Percentiles rank a stretch among this genome's conserved stretches.
phyloP scores from a whole-genome alignment of 2,797 vertebrate species.

The Staurois parvus region DNA sequence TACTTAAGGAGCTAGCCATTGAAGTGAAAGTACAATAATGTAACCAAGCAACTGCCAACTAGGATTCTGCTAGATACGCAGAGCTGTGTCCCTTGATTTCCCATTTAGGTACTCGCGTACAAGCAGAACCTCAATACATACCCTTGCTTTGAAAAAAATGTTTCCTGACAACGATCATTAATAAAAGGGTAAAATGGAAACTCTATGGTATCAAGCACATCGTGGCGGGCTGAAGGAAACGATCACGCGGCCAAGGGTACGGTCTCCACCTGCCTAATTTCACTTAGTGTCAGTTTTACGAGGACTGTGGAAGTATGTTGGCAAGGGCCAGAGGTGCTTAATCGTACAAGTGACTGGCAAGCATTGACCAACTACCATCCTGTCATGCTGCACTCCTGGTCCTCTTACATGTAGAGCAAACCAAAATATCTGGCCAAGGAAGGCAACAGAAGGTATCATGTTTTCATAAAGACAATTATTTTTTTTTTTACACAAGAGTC shows the following conservation, averaged over 20 bases:
- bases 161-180: neutral
- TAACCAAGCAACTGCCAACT: neutral
- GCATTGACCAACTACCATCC: conserved; percentile 75
- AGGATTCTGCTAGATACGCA: neutral
- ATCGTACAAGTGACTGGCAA: conserved; percentile 48
- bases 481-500: conserved; percentile 62
- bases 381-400: conserved; percentile 80
- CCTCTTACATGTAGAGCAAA: conserved; percentile 76
- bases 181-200: conserved; percentile 24
- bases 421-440: conserved; percentile 78
- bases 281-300: conserved; percentile 9
- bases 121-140: neutral
- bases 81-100: neutral
- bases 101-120: too few relatives aligned
- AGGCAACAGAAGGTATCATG: conserved; percentile 78
- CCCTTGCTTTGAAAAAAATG: conserved; percentile 2
- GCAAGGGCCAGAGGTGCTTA: conserved; percentile 20
- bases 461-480: conserved; percentile 69
- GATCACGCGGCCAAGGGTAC: neutral
- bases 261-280: conserved; percentile 14
- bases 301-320: conserved; percentile 5
- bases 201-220: neutral
- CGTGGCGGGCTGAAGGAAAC: neutral
- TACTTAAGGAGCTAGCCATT: neutral
- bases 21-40: too few relatives aligned